A percentile compares a stretch with the other conserved stretches of the same genome.
Evolutionary conservation across 2,888 invertebrate genomes (phyloP).

Genomic region (Agrochola macilenta): DNA sequence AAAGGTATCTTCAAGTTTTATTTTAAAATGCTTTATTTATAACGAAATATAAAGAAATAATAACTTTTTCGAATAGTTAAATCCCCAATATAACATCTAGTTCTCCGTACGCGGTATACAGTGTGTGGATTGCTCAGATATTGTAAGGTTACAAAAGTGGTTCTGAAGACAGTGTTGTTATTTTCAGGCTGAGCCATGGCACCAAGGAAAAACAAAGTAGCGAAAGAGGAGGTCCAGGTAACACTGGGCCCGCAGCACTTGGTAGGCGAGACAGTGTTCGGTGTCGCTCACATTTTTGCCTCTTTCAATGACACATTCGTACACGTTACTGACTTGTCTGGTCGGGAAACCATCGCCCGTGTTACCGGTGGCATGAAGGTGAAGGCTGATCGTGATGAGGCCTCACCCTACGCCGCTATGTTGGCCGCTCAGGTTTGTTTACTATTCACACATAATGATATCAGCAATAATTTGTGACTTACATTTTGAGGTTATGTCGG

Average conservation of each 20-base stretch:
- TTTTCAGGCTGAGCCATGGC: slow-evolving; percentile 94
- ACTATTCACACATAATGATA: slow-evolving; percentile 12
- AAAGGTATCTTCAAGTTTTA: slow-evolving; percentile 82
- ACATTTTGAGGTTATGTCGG: slow-evolving; percentile 74
- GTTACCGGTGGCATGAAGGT: slow-evolving; percentile 99
- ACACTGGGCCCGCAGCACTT: slow-evolving; percentile 98
- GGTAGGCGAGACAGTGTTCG: slow-evolving; percentile 99
- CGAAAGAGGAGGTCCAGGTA: slow-evolving; percentile 99
- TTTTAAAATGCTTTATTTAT: slow-evolving; percentile 70
- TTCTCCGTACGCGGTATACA: slow-evolving; percentile 57
- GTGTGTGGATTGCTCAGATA: slow-evolving; percentile 82
- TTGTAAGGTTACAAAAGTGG: slow-evolving; percentile 84
- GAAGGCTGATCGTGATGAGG: slow-evolving; percentile 99
- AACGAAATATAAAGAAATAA: slow-evolving; percentile 74
- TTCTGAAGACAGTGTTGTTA: slow-evolving; percentile 81
- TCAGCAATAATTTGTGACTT: slow-evolving; percentile 3
- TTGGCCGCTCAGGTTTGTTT: slow-evolving; percentile 98
- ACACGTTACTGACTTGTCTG: slow-evolving; percentile 99
- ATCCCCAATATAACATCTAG: slow-evolving; percentile 43
- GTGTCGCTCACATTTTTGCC: slow-evolving; percentile 99
- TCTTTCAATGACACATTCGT: slow-evolving; percentile 99
- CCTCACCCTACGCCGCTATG: slow-evolving; percentile 99
- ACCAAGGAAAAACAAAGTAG: slow-evolving; percentile 99
- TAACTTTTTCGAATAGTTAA: slow-evolving; percentile 49
- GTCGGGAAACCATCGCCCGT: slow-evolving; percentile 97